Evolutionary conservation across 2,113 vertebrate species (phyloP).

Genomic region (Pseudopodoces humilis): DNA sequence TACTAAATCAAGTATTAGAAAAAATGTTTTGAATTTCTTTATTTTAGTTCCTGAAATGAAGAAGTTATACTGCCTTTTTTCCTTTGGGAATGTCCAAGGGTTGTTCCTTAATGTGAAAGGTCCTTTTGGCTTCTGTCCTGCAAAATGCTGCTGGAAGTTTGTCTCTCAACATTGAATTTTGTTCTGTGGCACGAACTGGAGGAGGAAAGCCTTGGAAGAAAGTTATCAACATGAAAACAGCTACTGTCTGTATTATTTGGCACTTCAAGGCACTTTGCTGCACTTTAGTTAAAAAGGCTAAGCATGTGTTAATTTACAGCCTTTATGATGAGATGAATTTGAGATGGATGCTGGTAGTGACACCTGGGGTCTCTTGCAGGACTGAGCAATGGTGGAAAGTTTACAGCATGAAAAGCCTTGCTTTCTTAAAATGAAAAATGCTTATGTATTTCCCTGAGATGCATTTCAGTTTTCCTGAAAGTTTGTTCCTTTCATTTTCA

Average conservation of each 20-base stretch:
- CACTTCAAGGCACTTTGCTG: neutral
- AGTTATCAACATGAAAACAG: neutral
- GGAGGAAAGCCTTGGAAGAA: neutral
- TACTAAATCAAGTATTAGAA: neutral
- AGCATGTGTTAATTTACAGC: neutral
- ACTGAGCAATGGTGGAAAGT: neutral
- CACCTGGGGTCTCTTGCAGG: neutral
- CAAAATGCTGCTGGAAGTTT: neutral
- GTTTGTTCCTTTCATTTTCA: neutral
- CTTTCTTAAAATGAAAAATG: neutral
- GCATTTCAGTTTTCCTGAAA: neutral
- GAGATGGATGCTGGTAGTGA: neutral
- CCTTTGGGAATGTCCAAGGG: neutral
- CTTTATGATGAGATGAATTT: neutral
- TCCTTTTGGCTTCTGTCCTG: neutral
- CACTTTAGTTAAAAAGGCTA: neutral
- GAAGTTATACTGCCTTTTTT: neutral
- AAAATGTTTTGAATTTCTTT: neutral
- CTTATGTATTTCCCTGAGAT: neutral
- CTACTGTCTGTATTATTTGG: neutral
- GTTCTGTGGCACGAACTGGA: neutral
- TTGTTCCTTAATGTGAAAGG: neutral
- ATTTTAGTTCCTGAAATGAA: neutral
- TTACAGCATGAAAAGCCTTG: neutral
- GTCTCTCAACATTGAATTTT: neutral